phyloP scores from a whole-genome alignment of 1,140 invertebrate species.

The Gryllus bimaculatus region DNA sequence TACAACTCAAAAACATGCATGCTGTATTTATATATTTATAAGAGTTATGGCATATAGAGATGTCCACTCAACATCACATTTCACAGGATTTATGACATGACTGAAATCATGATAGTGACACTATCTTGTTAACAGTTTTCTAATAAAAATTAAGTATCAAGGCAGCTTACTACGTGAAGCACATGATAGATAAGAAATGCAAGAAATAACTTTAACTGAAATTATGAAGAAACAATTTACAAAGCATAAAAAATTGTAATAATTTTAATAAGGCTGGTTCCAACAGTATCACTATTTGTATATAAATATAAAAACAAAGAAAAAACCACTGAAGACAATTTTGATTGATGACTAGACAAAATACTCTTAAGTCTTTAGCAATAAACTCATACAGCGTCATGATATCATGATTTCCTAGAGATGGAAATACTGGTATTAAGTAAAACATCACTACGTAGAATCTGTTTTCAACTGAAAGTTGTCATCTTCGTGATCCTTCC shows the following conservation, averaged over 20 bases:
- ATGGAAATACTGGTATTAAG: conserved; percentile 5
- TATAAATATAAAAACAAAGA: background rate
- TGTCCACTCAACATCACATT: conserved; percentile 4
- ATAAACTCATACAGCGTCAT: background rate
- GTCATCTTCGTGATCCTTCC: background rate
- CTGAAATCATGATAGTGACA: conserved; percentile 4
- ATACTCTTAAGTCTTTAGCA: background rate
- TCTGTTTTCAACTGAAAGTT: background rate
- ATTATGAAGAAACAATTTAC: background rate
- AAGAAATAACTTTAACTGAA: background rate
- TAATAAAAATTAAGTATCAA: background rate
- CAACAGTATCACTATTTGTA: background rate
- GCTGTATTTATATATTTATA: conserved; percentile 6
- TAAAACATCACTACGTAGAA: background rate
- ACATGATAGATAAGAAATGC: background rate
- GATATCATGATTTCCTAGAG: background rate
- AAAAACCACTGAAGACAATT: background rate
- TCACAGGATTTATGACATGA: background rate
- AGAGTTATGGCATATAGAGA: background rate
- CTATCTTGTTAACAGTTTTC: background rate
- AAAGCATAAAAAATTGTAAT: background rate
- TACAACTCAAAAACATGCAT: conserved; percentile 4
- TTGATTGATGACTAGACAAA: background rate
- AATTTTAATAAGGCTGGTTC: background rate
- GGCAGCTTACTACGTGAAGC: background rate